Conservation (phyloP, 2,113 vertebrate species). For the Corythoichthys haematopterus region DNA sequence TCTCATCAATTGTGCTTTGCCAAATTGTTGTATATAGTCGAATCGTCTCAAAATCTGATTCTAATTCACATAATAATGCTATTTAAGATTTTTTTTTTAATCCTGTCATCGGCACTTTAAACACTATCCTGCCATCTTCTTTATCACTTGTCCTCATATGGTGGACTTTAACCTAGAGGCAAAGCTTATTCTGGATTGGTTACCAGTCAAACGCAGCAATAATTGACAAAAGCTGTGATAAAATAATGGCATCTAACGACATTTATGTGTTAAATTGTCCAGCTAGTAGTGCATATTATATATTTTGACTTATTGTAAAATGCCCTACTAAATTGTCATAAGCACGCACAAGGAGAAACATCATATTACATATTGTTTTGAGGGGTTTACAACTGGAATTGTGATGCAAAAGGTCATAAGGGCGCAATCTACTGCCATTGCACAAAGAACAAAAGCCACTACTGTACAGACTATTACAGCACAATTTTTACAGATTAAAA, state of each 20-base stretch:
- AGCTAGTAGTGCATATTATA: not conserved
- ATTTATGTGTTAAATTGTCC: not conserved
- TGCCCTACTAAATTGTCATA: slow-evolving; percentile 2
- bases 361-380: not conserved
- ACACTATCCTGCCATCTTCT: not conserved
- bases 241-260: not conserved
- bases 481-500: slow-evolving; percentile 38
- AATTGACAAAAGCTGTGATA: not conserved
- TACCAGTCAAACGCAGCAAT: no score
- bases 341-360: not conserved
- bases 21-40: no score
- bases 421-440: slow-evolving; percentile 38
- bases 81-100: no score
- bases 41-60: no score
- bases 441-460: slow-evolving; percentile 23
- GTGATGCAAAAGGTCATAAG: slow-evolving; percentile 45
- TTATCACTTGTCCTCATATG: not conserved
- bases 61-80: no score
- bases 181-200: not conserved
- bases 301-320: not conserved
- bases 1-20: no score
- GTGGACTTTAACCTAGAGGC: not conserved
- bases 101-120: not conserved
- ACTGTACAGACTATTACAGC: slow-evolving; percentile 29
- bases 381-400: slow-evolving; percentile 31